A percentile compares a stretch with the other conserved stretches of the same genome.
Conservation (phyloP, 2,113 vertebrate species). For the Archocentrus centrarchus region DNA sequence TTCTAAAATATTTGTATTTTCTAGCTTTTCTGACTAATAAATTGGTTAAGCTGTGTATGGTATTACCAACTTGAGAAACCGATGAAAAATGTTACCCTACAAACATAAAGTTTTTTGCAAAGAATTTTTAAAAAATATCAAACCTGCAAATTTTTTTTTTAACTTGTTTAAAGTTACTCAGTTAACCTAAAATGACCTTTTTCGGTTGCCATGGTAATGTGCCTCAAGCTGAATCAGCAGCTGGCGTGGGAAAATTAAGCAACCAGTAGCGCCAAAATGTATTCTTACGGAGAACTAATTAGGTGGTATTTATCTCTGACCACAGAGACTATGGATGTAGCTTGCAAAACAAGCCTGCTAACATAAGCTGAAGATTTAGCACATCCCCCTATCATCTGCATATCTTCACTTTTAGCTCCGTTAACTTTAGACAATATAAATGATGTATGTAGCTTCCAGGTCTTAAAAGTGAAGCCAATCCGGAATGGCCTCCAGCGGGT, state of each 20-base stretch:
- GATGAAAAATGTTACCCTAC: neutral
- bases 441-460: too few species aligned
- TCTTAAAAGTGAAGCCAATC: too few species aligned
- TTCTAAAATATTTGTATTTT: neutral
- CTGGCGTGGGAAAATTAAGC: neutral
- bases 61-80: neutral
- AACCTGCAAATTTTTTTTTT: neutral
- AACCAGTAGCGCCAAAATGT: too few species aligned
- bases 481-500: too few species aligned
- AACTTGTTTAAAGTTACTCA: neutral
- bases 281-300: neutral
- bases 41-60: too few species aligned
- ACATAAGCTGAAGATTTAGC: neutral
- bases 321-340: neutral
- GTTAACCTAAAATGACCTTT: neutral
- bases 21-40: rapidly evolving
- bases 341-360: neutral
- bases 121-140: too few species aligned
- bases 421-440: too few species aligned
- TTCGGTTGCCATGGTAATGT: neutral
- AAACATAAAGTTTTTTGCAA: neutral
- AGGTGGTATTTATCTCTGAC: neutral
- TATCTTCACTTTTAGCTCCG: neutral
- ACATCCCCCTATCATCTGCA: neutral
- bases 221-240: neutral